Evolutionary conservation across 2,113 vertebrate species (phyloP).

Genomic region (Amazona vittata): DNA sequence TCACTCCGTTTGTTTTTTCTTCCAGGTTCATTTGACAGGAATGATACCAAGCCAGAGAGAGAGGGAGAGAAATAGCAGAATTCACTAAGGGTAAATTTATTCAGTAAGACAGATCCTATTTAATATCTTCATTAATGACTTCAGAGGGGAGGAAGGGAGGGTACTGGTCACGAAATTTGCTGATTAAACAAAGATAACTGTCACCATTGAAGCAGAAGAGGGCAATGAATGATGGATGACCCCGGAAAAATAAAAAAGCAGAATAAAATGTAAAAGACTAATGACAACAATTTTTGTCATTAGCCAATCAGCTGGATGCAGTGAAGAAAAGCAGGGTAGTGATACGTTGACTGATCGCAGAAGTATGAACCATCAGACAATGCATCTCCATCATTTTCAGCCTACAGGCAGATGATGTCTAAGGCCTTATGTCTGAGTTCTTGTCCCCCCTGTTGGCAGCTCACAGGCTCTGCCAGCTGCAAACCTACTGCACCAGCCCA

Average conservation of each 20-base stretch:
- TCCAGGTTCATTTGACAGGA: background rate
- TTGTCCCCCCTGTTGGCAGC: background rate
- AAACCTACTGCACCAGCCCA: background rate
- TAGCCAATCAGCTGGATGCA: background rate
- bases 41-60: background rate
- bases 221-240: background rate
- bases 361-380: background rate
- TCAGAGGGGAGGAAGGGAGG: background rate
- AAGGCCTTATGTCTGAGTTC: background rate
- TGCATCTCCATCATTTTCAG: background rate
- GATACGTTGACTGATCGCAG: background rate
- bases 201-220: background rate
- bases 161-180: background rate
- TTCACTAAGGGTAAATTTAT: background rate
- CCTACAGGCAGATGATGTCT: background rate
- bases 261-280: background rate
- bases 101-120: background rate
- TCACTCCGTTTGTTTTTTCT: background rate
- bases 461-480: background rate
- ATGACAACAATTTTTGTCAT: background rate
- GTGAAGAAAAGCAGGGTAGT: background rate
- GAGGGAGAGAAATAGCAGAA: background rate
- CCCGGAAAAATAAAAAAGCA: background rate
- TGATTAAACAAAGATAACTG: background rate
- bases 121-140: background rate